Conservation (phyloP, 2,888 invertebrate species). For the Cantharis rufa region DNA sequence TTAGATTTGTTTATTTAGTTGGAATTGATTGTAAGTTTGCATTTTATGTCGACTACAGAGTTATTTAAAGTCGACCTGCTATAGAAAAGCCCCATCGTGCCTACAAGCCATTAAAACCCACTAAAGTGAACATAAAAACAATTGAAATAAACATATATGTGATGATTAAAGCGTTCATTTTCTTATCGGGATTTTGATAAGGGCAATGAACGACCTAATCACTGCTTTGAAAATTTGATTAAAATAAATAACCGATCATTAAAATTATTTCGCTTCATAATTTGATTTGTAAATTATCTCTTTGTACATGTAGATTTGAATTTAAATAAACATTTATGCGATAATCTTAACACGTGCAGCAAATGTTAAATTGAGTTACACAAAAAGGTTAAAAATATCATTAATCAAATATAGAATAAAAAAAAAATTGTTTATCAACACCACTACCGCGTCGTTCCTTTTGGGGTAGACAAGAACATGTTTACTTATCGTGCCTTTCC, state of each 20-base stretch:
- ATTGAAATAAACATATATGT: slow-evolving; percentile 31
- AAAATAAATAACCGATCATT: neutral
- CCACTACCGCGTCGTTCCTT: neutral
- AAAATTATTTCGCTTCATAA: neutral
- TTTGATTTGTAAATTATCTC: slow-evolving; percentile 1
- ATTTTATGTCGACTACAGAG: slow-evolving; percentile 2
- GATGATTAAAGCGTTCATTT: slow-evolving; percentile 29
- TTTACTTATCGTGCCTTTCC: neutral
- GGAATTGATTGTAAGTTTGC: slow-evolving; percentile 8
- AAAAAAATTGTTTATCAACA: neutral
- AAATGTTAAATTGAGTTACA: neutral
- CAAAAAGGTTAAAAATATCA: neutral
- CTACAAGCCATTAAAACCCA: slow-evolving; percentile 24
- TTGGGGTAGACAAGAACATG: neutral
- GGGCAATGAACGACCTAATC: slow-evolving; percentile 25
- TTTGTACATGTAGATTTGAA: neutral
- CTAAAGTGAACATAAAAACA: slow-evolving; percentile 29
- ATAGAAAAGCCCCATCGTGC: slow-evolving; percentile 18
- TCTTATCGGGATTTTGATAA: slow-evolving; percentile 26
- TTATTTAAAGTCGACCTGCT: slow-evolving; percentile 16
- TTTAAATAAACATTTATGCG: slow-evolving; percentile 1
- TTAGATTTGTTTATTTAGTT: slow-evolving; percentile 9
- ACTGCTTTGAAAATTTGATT: slow-evolving; percentile 16
- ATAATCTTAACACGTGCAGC: neutral
- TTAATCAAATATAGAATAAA: neutral